These are phyloP conservation scores for Apodemus sylvaticus DNA, from an alignment of 2,113 vertebrate species.

Conservation along the genomic window DNA sequence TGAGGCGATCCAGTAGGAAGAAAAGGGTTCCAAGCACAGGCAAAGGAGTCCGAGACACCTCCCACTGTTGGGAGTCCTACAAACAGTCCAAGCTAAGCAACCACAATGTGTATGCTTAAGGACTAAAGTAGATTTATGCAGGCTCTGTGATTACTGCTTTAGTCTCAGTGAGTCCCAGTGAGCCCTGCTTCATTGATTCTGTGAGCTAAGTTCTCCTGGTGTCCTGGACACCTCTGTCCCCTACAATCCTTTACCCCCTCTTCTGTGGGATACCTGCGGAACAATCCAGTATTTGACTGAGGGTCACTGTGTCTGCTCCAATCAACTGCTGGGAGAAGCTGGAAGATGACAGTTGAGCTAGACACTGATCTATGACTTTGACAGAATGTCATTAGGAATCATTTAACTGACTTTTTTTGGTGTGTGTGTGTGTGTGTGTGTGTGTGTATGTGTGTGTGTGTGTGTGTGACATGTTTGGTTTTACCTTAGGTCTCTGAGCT, in stretches of 20 bases:
- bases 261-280: background rate
- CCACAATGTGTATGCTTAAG: background rate
- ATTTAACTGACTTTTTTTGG: no score
- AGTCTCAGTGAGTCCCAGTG: background rate
- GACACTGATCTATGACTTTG: background rate
- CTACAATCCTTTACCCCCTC: background rate
- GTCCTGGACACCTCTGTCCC: background rate
- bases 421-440: no score
- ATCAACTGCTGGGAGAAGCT: background rate
- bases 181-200: background rate
- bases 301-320: background rate
- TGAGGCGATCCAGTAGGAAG: no score
- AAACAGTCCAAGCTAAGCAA: background rate
- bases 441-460: no score
- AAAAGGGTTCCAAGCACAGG: no score
- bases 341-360: background rate
- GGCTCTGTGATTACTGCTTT: background rate
- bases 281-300: background rate
- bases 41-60: no score
- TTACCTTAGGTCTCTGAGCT: no score
- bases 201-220: background rate
- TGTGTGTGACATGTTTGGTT: no score
- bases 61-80: no score
- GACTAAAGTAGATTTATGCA: background rate
- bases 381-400: background rate